Base-by-base conservation (phyloP, 1,140 invertebrate species). In the Drosophila jambulina region DNA sequence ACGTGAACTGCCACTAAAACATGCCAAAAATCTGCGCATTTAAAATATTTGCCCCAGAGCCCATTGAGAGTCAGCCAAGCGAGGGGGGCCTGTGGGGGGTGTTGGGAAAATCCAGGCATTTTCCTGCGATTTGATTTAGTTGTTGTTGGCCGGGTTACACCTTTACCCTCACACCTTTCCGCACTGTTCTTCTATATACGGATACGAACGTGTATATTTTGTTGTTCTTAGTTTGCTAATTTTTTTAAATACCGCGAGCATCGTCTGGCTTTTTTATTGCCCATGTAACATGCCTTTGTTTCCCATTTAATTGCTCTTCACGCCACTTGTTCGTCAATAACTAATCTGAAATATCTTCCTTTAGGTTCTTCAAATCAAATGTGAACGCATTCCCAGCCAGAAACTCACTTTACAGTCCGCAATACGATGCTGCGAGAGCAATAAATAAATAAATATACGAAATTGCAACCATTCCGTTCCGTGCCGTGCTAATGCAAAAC, bases 21-120 rank as follows among this genome's bases (percentile, higher is more conserved):
- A 88, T 88, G 84, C 85, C 85, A 90, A 88, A 88, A 88, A 88
- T 88, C 85, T 84, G 84, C 80, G 80, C 84, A 81, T 88, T 88
- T 88, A 88, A 88, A 88, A 88, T 88, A 88, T 90, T 88, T 88
- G 84, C 84, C 84, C 84, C 85, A 88, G 80, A 88, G 84, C 84
- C 78, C 84, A 90, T 90, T 88, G 85, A 81, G 69, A 88, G 72
- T 62, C 77, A 87, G 80, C 68, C 83, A 84, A 80, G 59, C 84
- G 68, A 59, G 19, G 68, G 80, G 27, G 4, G 21, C 13, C 6
- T 19, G 32, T 25, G 34, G 21, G 13, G 23, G 25, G 23, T 15
- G 53, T 25, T 5, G 43, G 62, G 25, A 25, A 43, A 74, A 60
- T 60, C 67, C 38, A 49, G 84, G 61, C 80, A 84, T 82, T 88